These are phyloP conservation scores for Drosophila rhopaloa DNA, from an alignment of 1,140 invertebrate species.

Conservation along the genomic window DNA sequence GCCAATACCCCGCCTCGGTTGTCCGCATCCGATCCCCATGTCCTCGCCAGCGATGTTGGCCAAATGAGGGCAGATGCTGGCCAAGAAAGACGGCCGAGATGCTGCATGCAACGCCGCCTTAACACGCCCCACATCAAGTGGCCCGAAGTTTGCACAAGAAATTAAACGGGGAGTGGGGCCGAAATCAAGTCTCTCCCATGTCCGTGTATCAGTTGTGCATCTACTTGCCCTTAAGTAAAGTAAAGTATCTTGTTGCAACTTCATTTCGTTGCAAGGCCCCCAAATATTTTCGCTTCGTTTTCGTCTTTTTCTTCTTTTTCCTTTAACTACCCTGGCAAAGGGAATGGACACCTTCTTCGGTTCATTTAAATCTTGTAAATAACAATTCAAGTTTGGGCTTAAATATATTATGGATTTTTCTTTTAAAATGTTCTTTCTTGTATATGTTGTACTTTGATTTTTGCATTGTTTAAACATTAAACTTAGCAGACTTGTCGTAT, in stretches of 20 bases:
- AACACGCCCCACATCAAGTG: constrained; percentile 76
- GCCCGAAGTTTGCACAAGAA: constrained; percentile 80
- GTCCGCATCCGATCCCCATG: background rate
- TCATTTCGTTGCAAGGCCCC: constrained; percentile 79
- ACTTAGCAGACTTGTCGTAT: no score
- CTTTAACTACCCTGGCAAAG: constrained; percentile 5
- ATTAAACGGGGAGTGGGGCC: constrained; percentile 58
- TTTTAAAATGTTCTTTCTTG: no score
- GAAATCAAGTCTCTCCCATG: constrained; percentile 70
- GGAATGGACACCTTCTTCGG: background rate
- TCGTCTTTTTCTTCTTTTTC: constrained; percentile 6
- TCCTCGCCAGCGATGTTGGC: constrained; percentile 38
- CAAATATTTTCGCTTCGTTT: constrained; percentile 73
- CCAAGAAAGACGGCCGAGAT: constrained; percentile 8
- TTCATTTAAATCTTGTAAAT: background rate
- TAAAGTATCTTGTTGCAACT: constrained; percentile 83
- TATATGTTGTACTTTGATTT: no score
- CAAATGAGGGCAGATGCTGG: constrained; percentile 68
- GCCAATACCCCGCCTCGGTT: constrained; percentile 24
- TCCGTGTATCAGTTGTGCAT: constrained; percentile 79
- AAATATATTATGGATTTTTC: no score
- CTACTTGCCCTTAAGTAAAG: constrained; percentile 82
- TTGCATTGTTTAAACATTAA: no score
- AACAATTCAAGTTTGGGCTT: no score
- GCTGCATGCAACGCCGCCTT: constrained; percentile 62